Percentiles rank a stretch among this genome's conserved stretches.
phyloP scores from a whole-genome alignment of 2,797 vertebrate species.

The Crypturellus tataupa region DNA sequence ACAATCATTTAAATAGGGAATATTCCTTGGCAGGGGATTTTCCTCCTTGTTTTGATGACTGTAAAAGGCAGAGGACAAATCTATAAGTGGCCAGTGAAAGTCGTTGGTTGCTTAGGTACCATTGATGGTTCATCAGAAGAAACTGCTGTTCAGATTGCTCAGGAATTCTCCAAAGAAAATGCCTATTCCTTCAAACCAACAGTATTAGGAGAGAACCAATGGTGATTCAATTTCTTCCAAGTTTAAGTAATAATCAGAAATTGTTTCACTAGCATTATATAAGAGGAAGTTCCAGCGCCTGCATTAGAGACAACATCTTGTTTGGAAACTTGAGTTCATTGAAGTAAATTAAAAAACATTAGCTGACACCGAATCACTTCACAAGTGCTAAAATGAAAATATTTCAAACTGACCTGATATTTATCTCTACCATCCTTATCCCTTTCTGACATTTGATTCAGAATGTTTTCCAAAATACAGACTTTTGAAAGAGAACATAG shows the following conservation, averaged over 20 bases:
- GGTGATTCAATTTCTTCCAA: not conserved
- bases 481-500: not conserved
- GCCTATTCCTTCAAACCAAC: not conserved
- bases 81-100: not conserved
- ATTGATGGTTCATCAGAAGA: not conserved
- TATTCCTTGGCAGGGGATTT: not conserved
- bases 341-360: not conserved
- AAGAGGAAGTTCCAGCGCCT: not conserved
- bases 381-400: not conserved
- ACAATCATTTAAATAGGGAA: not conserved
- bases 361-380: not conserved
- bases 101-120: not conserved
- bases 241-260: not conserved
- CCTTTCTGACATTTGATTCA: not conserved
- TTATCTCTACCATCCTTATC: not conserved
- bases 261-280: not conserved
- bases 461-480: not conserved
- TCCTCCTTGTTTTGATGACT: not conserved
- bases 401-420: not conserved
- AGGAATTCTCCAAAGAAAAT: slow-evolving; percentile 9
- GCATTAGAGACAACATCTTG: not conserved
- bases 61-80: not conserved
- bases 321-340: not conserved
- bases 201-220: not conserved
- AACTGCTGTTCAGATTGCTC: not conserved